Evolutionary conservation across 2,797 vertebrate species (phyloP).

Genomic region (Percopsis omiscomaycus): DNA sequence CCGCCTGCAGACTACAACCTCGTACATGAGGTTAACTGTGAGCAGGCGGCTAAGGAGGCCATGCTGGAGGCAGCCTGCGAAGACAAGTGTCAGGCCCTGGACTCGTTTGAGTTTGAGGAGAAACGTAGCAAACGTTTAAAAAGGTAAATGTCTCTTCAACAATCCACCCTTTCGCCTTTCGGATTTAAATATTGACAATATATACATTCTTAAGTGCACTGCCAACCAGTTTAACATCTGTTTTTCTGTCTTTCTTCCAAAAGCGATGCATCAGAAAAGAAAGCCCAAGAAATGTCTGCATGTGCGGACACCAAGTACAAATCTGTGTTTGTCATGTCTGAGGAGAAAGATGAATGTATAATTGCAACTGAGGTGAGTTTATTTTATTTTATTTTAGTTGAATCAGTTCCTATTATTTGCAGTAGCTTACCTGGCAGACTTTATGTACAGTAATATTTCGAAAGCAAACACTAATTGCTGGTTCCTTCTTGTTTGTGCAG

Average conservation of each 20-base stretch:
- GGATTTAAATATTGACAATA: not conserved
- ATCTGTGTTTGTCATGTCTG: constrained; percentile 98
- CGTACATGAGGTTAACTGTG: constrained; percentile 87
- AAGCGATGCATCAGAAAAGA: constrained; percentile 87
- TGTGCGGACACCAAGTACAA: constrained; percentile 96
- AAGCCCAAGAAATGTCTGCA: constrained; percentile 87
- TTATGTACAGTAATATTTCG: not conserved
- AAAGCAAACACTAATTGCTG: constrained; percentile 22
- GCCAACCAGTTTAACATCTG: constrained; percentile 20
- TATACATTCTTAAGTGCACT: too few relatives aligned
- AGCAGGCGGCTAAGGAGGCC: constrained; percentile 74
- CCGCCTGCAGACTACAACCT: constrained; percentile 91
- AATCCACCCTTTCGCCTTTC: not conserved
- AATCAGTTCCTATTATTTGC: not conserved
- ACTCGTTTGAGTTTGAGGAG: constrained; percentile 85
- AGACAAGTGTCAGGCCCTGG: constrained; percentile 77
- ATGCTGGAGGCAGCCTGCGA: constrained; percentile 80
- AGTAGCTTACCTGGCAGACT: not conserved
- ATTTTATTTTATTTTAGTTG: not conserved
- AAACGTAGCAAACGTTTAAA: constrained; percentile 86
- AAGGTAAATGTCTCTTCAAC: constrained; percentile 70
- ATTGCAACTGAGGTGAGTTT: constrained; percentile 95
- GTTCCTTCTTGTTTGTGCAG: constrained; percentile 61
- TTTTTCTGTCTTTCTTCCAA: constrained; percentile 31
- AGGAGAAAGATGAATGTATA: constrained; percentile 97